Conservation (phyloP, 2,113 vertebrate genomes). For the Phocoena sinus region DNA sequence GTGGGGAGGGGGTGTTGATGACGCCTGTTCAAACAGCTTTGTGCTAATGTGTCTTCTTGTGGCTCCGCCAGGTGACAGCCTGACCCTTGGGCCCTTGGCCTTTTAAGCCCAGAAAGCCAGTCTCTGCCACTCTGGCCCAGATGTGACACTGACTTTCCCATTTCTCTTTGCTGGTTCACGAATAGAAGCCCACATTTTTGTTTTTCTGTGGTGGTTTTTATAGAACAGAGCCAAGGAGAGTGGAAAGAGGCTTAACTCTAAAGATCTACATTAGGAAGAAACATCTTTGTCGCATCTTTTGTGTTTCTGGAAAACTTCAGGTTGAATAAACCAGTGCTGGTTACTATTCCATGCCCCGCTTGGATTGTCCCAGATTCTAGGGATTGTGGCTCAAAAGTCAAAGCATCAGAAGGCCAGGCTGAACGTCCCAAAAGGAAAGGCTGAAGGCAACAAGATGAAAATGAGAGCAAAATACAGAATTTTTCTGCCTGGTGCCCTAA, state of each 20-base stretch:
- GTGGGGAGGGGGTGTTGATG: slow-evolving; percentile 41
- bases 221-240: background rate
- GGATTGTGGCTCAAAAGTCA: background rate
- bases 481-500: background rate
- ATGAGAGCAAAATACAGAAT: background rate
- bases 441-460: background rate
- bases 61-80: slow-evolving; percentile 75
- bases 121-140: slow-evolving; percentile 51
- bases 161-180: slow-evolving; percentile 50
- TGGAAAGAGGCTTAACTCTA: background rate
- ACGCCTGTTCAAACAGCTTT: slow-evolving; percentile 64
- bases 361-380: background rate
- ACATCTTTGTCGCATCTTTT: background rate
- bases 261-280: background rate
- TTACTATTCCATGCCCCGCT: background rate
- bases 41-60: slow-evolving; percentile 74
- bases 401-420: background rate
- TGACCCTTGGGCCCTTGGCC: slow-evolving; percentile 60
- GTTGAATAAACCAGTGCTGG: background rate
- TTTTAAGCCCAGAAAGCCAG: slow-evolving; percentile 41
- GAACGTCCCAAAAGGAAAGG: background rate
- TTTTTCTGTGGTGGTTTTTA: background rate
- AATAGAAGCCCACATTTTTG: slow-evolving; percentile 34
- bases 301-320: background rate
- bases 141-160: slow-evolving; percentile 62